Base-by-base conservation (phyloP, 2,888 invertebrate species). In the Cepaea hortensis region DNA sequence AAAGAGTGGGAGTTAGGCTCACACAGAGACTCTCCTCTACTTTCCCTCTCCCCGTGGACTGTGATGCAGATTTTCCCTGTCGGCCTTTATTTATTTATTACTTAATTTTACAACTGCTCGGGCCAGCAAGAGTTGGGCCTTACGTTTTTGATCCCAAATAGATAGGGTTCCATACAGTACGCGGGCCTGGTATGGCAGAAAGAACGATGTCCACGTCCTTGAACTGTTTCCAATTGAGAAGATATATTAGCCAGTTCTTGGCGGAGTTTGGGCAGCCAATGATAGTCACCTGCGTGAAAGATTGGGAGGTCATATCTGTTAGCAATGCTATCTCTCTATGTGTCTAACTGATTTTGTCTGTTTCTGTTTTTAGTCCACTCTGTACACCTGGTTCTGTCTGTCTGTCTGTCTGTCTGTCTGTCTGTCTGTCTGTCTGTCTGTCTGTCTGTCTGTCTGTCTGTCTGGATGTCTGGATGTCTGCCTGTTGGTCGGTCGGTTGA, bases 141-240 rank as follows among this genome's bases (percentile, higher is more conserved):
- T 62, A 87, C 87, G 81, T 87, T 48, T 87, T 84, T 11, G 77
- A 73, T 9, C 84, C 87, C 3, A 84, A 35, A 68, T 81, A 87
- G 9, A 65, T 50, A 23, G 87, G 87, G 72, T 23, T 61, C 87
- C 87, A 87, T 9, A 68, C 84, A 20, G 87, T 87, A 48, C 84
- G 70, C 5, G 79, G 65, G 1, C 87, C 87, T 7, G 87, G 87
- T 5, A 68, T 20, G 3, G 87, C 87, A 18, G 61, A 61, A 68
- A 87, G 75, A 35, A 84, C 87, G 6, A 87, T 55, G 61, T 87
- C 87, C 5, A 87, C 15, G 84, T 68, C 84, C 11, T 68, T 73
- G 35, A 87, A 87, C 46, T 48, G 50, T 18, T 75, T 84, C 81
- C 73, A 35, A 46, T 84, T 87, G 68, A 87, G 62, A 48, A 87